Evolutionary conservation across 2,888 invertebrate species (phyloP).

Genomic region (Campoletis raptor): DNA sequence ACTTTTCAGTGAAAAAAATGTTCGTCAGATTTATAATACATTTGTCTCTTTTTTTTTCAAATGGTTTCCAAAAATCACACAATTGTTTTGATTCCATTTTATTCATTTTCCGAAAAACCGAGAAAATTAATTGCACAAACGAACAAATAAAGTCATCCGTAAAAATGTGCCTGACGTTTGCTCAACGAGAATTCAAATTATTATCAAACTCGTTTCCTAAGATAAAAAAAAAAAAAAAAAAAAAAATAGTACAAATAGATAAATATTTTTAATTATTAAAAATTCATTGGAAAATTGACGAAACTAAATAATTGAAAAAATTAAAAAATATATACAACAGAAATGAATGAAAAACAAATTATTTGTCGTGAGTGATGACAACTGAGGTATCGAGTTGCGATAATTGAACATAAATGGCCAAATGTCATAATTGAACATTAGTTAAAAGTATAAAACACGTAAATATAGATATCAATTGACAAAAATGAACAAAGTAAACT

Average conservation of each 20-base stretch:
- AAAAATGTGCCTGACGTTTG: background rate
- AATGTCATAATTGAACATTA: background rate
- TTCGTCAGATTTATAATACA: background rate
- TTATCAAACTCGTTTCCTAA: too few relatives aligned
- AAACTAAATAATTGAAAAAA: background rate
- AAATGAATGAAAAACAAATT: background rate
- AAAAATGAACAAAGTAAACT: background rate
- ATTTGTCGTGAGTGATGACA: background rate
- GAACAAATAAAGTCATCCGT: too few relatives aligned
- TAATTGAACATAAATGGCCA: background rate
- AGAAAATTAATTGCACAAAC: background rate
- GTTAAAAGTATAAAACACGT: background rate
- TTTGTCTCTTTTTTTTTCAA: background rate
- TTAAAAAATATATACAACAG: too few relatives aligned
- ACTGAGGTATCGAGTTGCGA: background rate
- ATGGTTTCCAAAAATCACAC: background rate
- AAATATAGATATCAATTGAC: background rate
- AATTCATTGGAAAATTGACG: background rate
- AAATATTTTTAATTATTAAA: background rate
- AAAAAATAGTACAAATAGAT: background rate
- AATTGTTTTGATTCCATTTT: background rate
- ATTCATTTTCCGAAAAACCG: background rate
- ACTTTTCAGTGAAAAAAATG: background rate
- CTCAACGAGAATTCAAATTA: background rate
- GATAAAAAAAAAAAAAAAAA: too few relatives aligned